phyloP scores from a whole-genome alignment of 2,797 vertebrate genomes.

The Ctenochaetus hawaiiensis region DNA sequence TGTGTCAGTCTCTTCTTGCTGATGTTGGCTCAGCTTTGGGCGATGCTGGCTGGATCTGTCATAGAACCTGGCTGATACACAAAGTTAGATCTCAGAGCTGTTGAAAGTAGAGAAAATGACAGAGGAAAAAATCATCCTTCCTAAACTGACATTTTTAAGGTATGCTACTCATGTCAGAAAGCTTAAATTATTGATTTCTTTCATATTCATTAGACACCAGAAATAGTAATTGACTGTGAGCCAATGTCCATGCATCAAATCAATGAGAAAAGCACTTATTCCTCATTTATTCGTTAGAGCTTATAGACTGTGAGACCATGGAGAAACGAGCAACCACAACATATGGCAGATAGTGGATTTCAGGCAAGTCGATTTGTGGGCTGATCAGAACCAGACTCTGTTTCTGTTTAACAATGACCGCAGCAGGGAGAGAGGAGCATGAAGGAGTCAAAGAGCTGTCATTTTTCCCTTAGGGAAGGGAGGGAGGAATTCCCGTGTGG shows the following conservation, averaged over 20 bases:
- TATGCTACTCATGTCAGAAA: constrained; percentile 16
- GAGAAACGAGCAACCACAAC: constrained; percentile 59
- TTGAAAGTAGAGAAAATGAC: constrained; percentile 28
- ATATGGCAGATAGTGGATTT: constrained; percentile 69
- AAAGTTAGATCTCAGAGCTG: constrained; percentile 5
- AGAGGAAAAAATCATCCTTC: constrained; percentile 3
- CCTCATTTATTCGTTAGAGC: constrained; percentile 46
- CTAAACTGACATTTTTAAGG: constrained; percentile 3
- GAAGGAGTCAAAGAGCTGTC: constrained; percentile 56
- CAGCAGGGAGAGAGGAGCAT: constrained; percentile 44
- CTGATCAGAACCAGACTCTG: constrained; percentile 67
- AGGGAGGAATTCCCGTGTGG: constrained; percentile 66
- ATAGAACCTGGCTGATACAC: constrained; percentile 27
- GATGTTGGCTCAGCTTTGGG: constrained; percentile 50
- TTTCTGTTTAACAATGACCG: constrained; percentile 66
- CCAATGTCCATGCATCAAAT: constrained; percentile 37
- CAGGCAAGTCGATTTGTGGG: constrained; percentile 47
- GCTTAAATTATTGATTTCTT: constrained; percentile 41
- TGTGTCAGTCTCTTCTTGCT: constrained; percentile 40
- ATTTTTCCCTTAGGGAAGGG: constrained; percentile 47
- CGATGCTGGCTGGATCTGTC: constrained; percentile 19
- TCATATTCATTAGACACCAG: constrained; percentile 22
- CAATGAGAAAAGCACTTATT: constrained; percentile 42
- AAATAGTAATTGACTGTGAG: constrained; percentile 35
- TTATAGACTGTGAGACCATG: constrained; percentile 32